Percentiles rank a stretch among this genome's conserved stretches.
phyloP scores from a whole-genome alignment of 2,888 invertebrate genomes.

The Aporophyla lueneburgensis region DNA sequence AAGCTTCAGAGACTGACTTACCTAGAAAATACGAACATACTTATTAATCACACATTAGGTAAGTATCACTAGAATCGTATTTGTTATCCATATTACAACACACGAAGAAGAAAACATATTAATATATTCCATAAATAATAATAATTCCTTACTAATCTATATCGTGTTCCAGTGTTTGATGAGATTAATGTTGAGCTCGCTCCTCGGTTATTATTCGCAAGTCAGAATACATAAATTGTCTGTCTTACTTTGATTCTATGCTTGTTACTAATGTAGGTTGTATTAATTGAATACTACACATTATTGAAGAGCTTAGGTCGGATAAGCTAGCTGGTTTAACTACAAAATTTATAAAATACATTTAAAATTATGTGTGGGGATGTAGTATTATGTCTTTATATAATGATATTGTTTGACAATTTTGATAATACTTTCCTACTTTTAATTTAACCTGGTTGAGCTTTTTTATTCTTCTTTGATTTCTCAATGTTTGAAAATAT shows the following conservation, averaged over 20 bases:
- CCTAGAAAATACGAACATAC: neutral
- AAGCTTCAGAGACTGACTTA: neutral
- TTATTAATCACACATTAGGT: conserved; percentile 14
- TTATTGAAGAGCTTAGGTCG: neutral
- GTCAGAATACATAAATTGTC: conserved; percentile 53
- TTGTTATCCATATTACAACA: neutral
- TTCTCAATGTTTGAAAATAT: too few species aligned
- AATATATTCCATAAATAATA: conserved; percentile 45
- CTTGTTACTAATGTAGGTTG: neutral
- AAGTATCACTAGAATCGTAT: neutral
- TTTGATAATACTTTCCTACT: neutral
- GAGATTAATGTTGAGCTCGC: conserved; percentile 33
- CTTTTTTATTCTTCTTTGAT: neutral
- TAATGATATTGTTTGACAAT: too few species aligned
- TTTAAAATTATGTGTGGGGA: too few species aligned
- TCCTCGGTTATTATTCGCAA: conserved; percentile 35
- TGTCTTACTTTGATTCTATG: conserved; percentile 27
- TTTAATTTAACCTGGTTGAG: neutral
- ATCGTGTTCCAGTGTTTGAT: conserved; percentile 43
- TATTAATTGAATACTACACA: conserved; percentile 7
- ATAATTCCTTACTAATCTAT: conserved; percentile 53
- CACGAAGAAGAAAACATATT: conserved; percentile 10
- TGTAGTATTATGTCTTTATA: too few species aligned
- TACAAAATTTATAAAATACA: neutral
- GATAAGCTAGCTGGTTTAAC: neutral